Conservation (phyloP, 2,797 vertebrate species). For the Valencia hispanica region DNA sequence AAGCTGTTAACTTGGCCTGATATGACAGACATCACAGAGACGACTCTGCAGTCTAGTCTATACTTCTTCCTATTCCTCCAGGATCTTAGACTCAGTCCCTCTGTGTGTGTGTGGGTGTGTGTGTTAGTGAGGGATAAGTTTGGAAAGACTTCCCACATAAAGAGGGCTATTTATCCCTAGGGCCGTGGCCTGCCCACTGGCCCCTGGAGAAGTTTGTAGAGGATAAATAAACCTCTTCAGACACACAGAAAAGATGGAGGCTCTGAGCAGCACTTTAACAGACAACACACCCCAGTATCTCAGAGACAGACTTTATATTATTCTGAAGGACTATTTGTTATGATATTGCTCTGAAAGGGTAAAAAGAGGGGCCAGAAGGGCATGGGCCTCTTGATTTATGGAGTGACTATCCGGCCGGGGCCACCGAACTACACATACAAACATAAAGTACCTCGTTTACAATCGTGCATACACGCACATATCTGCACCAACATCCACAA, state of each 20-base stretch:
- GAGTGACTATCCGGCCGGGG: constrained; percentile 54
- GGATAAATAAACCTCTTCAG: constrained; percentile 80
- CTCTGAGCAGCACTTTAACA: constrained; percentile 33
- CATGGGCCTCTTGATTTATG: constrained; percentile 72
- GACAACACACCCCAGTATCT: constrained; percentile 45
- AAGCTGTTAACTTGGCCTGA: constrained; percentile 9
- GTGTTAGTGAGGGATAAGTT: constrained; percentile 17
- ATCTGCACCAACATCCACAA: constrained; percentile 21
- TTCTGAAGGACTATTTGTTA: constrained; percentile 74
- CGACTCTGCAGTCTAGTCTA: constrained; percentile 28
- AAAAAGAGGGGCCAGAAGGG: constrained; percentile 45
- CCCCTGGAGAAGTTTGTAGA: constrained; percentile 68
- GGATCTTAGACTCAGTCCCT: constrained; percentile 16
- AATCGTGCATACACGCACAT: constrained; percentile 21
- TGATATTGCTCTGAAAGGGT: constrained; percentile 57
- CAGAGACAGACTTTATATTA: constrained; percentile 70
- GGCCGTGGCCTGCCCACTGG: constrained; percentile 56
- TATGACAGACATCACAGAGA: too few relatives aligned
- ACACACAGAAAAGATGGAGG: constrained; percentile 64
- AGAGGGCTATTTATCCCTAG: constrained; percentile 70
- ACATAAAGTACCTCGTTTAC: constrained; percentile 12
- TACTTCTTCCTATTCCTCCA: constrained; percentile 41
- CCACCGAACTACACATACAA: constrained; percentile 4
- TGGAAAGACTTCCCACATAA: constrained; percentile 68
- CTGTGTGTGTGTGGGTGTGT: background rate